phyloP scores from a whole-genome alignment of 1,140 invertebrate species.

The Coboldia fuscipes region DNA sequence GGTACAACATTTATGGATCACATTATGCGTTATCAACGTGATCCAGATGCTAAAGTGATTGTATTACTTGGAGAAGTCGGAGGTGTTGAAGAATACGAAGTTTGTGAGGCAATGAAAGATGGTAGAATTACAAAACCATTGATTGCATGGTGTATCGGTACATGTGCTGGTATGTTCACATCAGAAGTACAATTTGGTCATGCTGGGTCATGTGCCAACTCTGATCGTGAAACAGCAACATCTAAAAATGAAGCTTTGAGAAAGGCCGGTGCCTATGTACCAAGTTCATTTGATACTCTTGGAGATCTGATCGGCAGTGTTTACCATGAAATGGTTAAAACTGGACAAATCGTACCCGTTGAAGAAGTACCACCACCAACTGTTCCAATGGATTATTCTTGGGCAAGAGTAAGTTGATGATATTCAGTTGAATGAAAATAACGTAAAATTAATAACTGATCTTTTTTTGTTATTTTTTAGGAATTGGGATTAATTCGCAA shows the following conservation, averaged over 20 bases:
- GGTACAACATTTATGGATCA: constrained; percentile 98
- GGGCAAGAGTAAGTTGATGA: too few relatives aligned
- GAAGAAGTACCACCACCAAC: constrained; percentile 92
- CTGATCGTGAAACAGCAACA: constrained; percentile 79
- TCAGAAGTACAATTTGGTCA: constrained; percentile 99
- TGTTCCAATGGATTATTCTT: constrained; percentile 98
- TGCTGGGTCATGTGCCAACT: constrained; percentile 94
- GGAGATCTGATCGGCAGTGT: constrained; percentile 43
- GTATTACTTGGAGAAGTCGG: constrained; percentile 94
- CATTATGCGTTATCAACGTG: constrained; percentile 61
- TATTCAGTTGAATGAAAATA: too few relatives aligned
- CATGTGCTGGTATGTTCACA: constrained; percentile 79
- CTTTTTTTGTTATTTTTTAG: too few relatives aligned
- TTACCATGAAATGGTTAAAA: constrained; percentile 60
- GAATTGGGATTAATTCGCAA: constrained; percentile 96
- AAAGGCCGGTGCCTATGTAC: constrained; percentile 71
- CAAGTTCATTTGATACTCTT: constrained; percentile 80
- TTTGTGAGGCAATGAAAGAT: constrained; percentile 69
- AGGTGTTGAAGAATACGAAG: constrained; percentile 97
- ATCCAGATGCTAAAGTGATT: constrained; percentile 77
- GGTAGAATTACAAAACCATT: constrained; percentile 80
- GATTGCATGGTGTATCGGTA: constrained; percentile 97
- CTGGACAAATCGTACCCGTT: constrained; percentile 65
- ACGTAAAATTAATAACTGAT: constrained; percentile 8
- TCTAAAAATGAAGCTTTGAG: constrained; percentile 78